Base-by-base conservation (phyloP, 2,888 invertebrate species). In the Dasypogon diadema region DNA sequence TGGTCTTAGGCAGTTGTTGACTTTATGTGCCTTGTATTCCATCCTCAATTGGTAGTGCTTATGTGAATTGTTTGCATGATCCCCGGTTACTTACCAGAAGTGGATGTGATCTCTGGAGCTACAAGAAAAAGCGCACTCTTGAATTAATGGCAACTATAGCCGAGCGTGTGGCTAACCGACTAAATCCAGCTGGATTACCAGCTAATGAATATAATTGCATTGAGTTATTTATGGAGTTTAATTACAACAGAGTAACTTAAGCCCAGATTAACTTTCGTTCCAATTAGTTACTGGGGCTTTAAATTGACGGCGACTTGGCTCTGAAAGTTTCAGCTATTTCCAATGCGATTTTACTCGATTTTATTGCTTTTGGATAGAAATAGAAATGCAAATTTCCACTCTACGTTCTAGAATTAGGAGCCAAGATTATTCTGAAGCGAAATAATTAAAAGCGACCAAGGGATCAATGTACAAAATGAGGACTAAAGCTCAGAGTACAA, bases 31-130 rank as follows among this genome's bases (percentile, higher is more conserved):
- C 24, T 34, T 21, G 37, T 16, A 37, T 16, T 48, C 48, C 65
- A 14, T 48, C 48, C 8, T 24, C 10, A 24, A 68, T 30, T 48
- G 46, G 65, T 24, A 12, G 30, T 26, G 65, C 48, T 48, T 68
- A 48, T 46, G 65, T 68, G 65, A 46, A 68, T 68, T 68, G 65
- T 68, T 68, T 68, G 65, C 65, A 68, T 68, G 65, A 68, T 68
- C 48, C 21, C 65, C 26, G 65, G 65, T 68, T 68, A 48, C 65
- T 68, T 68, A 68, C 65, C 48, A 68, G 65, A 68, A 48, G 65
- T 68, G 65, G 65, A 68, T 68, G 48, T 68, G 65, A 68, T 68
- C 65, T 68, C 48, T 48, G 65, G 65, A 24, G 65, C 24, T 68
- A 48, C 48, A 68, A 48, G 48, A 68, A 22, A 26, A 26, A 68